Evolutionary conservation across 2,888 invertebrate species (phyloP).

Genomic region (Phrixothrix hirtus): DNA sequence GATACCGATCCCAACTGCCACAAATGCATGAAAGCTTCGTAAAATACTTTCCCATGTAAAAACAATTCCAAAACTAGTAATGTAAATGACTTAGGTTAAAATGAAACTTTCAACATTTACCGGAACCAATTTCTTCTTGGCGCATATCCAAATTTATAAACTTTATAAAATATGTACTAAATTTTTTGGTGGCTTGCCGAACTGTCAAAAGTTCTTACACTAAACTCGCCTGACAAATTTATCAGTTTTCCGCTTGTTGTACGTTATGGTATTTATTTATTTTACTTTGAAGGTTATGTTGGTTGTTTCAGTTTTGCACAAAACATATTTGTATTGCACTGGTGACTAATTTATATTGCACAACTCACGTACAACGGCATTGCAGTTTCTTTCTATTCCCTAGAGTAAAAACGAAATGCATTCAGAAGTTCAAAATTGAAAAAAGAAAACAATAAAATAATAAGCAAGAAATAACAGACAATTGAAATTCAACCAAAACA

Average conservation of each 20-base stretch:
- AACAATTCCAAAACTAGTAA: too few species aligned
- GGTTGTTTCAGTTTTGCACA: background rate
- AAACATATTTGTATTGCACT: background rate
- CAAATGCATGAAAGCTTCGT: background rate
- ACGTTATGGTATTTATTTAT: background rate
- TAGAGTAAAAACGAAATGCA: background rate
- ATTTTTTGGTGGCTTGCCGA: slow-evolving; percentile 21
- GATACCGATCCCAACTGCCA: too few species aligned
- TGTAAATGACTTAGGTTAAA: background rate
- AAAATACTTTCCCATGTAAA: too few species aligned
- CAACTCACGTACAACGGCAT: too few species aligned
- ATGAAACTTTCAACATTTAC: background rate
- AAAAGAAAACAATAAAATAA: too few species aligned
- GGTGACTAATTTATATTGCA: background rate
- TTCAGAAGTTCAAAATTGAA: background rate
- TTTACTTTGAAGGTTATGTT: background rate
- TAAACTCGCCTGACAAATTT: slow-evolving; percentile 22
- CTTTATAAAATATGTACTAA: slow-evolving; percentile 16
- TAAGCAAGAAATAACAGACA: too few species aligned
- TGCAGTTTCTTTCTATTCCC: background rate
- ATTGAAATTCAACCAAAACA: too few species aligned
- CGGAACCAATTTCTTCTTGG: slow-evolving; percentile 10
- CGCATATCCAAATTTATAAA: slow-evolving; percentile 20
- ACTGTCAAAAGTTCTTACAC: slow-evolving; percentile 22
- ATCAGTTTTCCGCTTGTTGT: slow-evolving; percentile 3